Evolutionary conservation across 2,888 invertebrate species (phyloP).

Genomic region (Dryomyza anilis): DNA sequence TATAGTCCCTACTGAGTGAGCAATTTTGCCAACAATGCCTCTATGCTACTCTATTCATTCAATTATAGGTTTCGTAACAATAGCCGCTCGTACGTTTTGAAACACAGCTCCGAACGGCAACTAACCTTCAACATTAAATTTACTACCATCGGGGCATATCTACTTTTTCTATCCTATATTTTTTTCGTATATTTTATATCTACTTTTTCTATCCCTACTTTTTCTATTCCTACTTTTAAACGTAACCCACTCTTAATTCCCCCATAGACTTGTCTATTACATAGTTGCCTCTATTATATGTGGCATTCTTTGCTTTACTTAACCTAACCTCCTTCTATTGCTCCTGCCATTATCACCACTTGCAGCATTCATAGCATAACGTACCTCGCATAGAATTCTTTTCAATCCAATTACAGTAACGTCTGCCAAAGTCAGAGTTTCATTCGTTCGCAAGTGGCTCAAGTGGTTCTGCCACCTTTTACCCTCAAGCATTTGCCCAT

Average conservation of each 20-base stretch:
- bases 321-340: too few relatives aligned
- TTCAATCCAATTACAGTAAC: not conserved
- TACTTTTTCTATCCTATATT: not conserved
- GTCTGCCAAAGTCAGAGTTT: not conserved
- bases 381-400: too few relatives aligned
- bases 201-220: not conserved
- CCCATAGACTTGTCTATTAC: not conserved
- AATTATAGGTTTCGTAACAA: not conserved
- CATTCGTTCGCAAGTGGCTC: too few relatives aligned
- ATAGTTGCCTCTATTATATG: not conserved
- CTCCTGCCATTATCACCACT: too few relatives aligned
- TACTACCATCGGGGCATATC: too few relatives aligned
- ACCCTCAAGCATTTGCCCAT: too few relatives aligned
- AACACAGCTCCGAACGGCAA: too few relatives aligned
- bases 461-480: too few relatives aligned
- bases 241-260: not conserved
- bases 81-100: not conserved
- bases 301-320: not conserved
- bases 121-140: too few relatives aligned
- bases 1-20: too few relatives aligned
- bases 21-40: not conserved
- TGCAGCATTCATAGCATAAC: too few relatives aligned
- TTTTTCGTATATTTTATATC: too few relatives aligned
- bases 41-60: not conserved
- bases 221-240: not conserved